Evolutionary conservation across 2,113 vertebrate species (phyloP), one percentile per base, ranked within the genome.

Genomic region (Hippopotamus amphibius): DNA sequence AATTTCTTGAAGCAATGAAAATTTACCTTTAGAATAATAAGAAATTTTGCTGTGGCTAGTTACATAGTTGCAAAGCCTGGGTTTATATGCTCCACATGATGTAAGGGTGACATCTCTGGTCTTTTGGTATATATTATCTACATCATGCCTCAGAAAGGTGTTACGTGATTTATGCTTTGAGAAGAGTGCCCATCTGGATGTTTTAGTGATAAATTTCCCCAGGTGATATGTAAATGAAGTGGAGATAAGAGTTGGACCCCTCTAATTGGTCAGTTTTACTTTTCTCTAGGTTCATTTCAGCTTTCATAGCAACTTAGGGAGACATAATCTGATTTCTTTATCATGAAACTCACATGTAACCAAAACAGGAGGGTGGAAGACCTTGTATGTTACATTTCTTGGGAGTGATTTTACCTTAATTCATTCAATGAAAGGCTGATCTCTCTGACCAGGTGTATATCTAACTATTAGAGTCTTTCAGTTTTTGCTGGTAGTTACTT

Each of bases 1-100:
- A 80, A 59, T 37, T 86, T 89, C 30, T n/a, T 68, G 30, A 85
- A 95, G 24, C 96, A 76, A 91, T 77, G 14, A 65, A 94, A 94
- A 83, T 76, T 8, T 41, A 2, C 26, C 63, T 30, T 61, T 72
- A 69, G 41, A 66, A 77, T 71, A 83, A 55, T 21, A 17, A 71
- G 53, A 95, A 69, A 53, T 71, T 30, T 85, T 61, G 41, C 61
- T 43, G 17, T 82, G 57, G 7, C 48, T 93, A 10, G 19, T 53
- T 84, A 66, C 11, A 43, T 15, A 59, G 41, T 77, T 82, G 7
- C 37, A 79, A 72, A 93, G 17, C 11, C 82, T 53, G 30, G 7
- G 59, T 71, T 26, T 76, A 26, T 81, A 24, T 57, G 16, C 9
- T 21, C 71, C 48, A 28, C 26, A 7, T 30, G 37, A 30, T 41